Percentiles rank a stretch among this genome's conserved stretches.
phyloP scores from a whole-genome alignment of 2,113 vertebrate genomes.

The Columba livia region DNA sequence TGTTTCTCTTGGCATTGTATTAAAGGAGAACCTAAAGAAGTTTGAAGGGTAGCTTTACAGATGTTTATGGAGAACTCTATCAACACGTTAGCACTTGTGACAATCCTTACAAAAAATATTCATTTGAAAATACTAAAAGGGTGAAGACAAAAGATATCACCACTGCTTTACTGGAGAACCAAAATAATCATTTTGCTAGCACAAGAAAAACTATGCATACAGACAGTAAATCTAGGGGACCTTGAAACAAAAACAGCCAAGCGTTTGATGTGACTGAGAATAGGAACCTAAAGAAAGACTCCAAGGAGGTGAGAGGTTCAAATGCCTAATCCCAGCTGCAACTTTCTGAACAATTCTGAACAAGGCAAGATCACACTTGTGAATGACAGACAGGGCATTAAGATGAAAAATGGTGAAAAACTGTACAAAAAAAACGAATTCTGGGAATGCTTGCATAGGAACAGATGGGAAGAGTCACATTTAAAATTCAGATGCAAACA shows the following conservation, averaged over 20 bases:
- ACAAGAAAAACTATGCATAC: background rate
- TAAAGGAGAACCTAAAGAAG: background rate
- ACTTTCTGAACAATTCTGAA: background rate
- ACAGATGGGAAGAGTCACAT: background rate
- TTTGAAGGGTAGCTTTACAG: background rate
- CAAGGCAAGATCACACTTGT: background rate
- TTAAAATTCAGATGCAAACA: background rate
- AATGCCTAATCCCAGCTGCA: background rate
- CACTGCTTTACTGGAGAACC: background rate
- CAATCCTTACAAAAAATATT: background rate
- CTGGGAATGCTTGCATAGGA: background rate
- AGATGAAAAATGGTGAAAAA: background rate
- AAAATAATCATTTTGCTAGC: background rate
- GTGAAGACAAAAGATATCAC: background rate
- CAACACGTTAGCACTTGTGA: background rate
- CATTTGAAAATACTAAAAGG: background rate
- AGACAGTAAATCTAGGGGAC: background rate
- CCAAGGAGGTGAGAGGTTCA: background rate
- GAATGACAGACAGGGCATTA: background rate
- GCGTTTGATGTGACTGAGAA: accelerated
- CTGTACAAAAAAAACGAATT: background rate
- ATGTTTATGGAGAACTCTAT: background rate
- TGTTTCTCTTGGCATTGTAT: background rate
- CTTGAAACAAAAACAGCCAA: background rate
- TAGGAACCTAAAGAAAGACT: background rate